These are phyloP conservation scores for Oncorhynchus mykiss DNA, from an alignment of 2,113 vertebrate species.

Conservation along the genomic window DNA sequence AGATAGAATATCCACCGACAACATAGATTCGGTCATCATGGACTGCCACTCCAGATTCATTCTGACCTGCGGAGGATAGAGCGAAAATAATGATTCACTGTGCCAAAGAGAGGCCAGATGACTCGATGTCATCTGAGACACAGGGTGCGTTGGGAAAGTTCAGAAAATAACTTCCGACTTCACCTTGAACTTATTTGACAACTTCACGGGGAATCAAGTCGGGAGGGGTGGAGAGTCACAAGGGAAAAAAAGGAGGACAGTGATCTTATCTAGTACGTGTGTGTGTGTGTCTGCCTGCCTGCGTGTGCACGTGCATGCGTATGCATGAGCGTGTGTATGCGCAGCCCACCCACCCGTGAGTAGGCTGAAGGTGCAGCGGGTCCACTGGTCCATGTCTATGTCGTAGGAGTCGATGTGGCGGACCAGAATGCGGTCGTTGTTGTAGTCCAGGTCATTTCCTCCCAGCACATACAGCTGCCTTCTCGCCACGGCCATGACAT, in stretches of 20 bases:
- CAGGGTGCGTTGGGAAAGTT: slow-evolving; percentile 5
- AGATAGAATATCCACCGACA: slow-evolving; percentile 97
- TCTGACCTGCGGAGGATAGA: slow-evolving; percentile 82
- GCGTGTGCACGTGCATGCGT: not conserved
- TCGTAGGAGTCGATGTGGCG: slow-evolving; percentile 93
- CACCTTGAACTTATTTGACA: slow-evolving; percentile 41
- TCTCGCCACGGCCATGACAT: slow-evolving; percentile 92
- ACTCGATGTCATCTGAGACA: slow-evolving; percentile 22
- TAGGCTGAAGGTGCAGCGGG: slow-evolving; percentile 89
- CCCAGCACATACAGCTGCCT: slow-evolving; percentile 92
- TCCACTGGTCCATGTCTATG: slow-evolving; percentile 94
- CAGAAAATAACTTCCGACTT: slow-evolving; percentile 27
- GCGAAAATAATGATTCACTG: slow-evolving; percentile 36
- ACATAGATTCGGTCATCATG: slow-evolving; percentile 96
- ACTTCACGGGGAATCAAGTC: slow-evolving; percentile 9
- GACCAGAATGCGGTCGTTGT: slow-evolving; percentile 94
- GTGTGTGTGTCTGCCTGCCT: not conserved
- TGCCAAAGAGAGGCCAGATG: slow-evolving; percentile 33
- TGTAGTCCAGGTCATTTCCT: slow-evolving; percentile 95
- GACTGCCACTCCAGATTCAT: slow-evolving; percentile 93
- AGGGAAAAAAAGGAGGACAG: slow-evolving; percentile 1
- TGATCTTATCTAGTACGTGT: slow-evolving; percentile 10
- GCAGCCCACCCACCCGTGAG: slow-evolving; percentile 80
- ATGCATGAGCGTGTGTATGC: not conserved
- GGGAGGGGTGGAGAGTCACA: not conserved